Evolutionary conservation across 1,140 invertebrate genomes (phyloP), one percentile per base, ranked within the genome.

Genomic region (Zaprionus kolodkinae): DNA sequence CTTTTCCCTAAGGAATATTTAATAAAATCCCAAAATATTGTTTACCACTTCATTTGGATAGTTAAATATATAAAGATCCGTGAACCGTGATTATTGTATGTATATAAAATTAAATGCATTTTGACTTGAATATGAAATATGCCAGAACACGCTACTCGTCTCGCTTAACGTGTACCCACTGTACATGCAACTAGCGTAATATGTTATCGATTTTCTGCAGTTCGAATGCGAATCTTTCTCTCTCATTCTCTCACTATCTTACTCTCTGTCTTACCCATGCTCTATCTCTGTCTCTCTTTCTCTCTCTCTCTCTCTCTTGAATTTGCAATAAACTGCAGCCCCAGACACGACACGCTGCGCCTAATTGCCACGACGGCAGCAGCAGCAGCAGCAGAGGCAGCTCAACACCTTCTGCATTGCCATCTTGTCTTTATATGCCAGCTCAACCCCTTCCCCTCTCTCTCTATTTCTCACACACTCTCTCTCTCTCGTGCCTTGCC

Each of bases 321-420:
- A 50, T 25, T 25, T 10, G 45, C 45, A 21, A 50, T 50, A 50
- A 50, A 50, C 45, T 50, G 45, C 45, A 45, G 40, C n/a, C n/a
- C 7, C 40, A 25, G 45, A 50, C 45, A 50, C 17, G 17, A 50
- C 45, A 25, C 17, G 10, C 45, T 50, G 45, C 45, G 45, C 45
- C 45, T 50, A 50, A 50, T 50, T 50, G 45, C 45, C 17, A 11
- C 17, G 17, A 3, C 40, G n/a, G 45, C 45, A 21, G 17, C 45
- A 50, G 45, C 33, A 9, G 33, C 33, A 35, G 45, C 33, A 35
- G 33, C 0, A 2, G 33, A 4, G 10, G 33, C 6, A 9, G 33
- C 45, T 50, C 45, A 50, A 25, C 45, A 50, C 45, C 45, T 50
- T 45, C 40, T 13, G 38, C 45, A 5, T 10, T 25, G 9, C 45